Percentiles rank a stretch among this genome's conserved stretches.
These are phyloP conservation scores for Hoplostethus atlanticus DNA, from an alignment of 2,797 vertebrate species.

Conservation along the genomic window DNA sequence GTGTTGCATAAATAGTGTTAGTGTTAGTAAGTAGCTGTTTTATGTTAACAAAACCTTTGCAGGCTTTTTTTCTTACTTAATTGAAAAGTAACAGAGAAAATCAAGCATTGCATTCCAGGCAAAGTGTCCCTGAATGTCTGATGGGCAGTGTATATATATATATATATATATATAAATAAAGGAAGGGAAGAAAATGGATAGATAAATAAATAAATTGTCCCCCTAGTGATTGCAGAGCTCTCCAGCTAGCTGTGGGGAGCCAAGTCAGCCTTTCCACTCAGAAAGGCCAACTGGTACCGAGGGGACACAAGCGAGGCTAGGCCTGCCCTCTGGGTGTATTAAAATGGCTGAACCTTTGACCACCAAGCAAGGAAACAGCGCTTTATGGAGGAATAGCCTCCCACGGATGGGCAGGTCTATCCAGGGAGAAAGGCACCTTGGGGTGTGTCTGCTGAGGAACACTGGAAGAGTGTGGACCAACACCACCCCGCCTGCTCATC, in stretches of 20 bases:
- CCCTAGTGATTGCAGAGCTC: slow-evolving; percentile 37
- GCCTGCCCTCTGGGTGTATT: slow-evolving; percentile 75
- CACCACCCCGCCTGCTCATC: slow-evolving; percentile 13
- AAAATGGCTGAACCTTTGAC: slow-evolving; percentile 74
- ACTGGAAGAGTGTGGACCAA: slow-evolving; percentile 10
- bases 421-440: slow-evolving; percentile 53
- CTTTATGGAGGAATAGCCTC: slow-evolving; percentile 49
- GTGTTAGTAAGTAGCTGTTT: no score
- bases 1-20: no score
- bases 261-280: slow-evolving; percentile 60
- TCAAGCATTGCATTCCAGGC: no score
- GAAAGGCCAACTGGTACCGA: slow-evolving; percentile 75
- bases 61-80: no score
- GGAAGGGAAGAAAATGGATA: neutral
- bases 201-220: slow-evolving; percentile 37
- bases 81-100: no score
- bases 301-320: slow-evolving; percentile 68
- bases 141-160: no score
- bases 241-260: slow-evolving; percentile 56
- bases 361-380: slow-evolving; percentile 37
- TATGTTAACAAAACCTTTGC: no score
- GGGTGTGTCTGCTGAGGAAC: slow-evolving; percentile 22
- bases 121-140: no score
- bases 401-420: slow-evolving; percentile 50
- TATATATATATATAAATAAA: neutral